Base-by-base conservation (phyloP, 1,140 invertebrate species). In the Brachionus calyciflorus region DNA sequence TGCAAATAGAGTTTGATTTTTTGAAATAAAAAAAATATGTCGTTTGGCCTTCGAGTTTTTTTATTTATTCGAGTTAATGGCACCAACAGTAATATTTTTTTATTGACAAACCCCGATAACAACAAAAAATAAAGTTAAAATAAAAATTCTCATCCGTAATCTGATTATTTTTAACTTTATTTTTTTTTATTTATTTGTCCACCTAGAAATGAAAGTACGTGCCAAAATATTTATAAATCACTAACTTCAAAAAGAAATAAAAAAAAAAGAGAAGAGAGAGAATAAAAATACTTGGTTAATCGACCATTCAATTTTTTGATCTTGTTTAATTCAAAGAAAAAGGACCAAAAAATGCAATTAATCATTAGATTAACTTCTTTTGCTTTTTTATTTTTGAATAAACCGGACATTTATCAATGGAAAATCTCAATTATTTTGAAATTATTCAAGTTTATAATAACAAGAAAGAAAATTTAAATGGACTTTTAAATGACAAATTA, bases 171-270 rank as follows among this genome's bases (percentile, higher is more conserved):
- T n/a, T n/a, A n/a, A n/a, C n/a, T n/a, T n/a, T n/a, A n/a, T n/a
- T n/a, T n/a, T n/a, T n/a, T n/a, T n/a, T n/a, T n/a, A n/a, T n/a
- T n/a, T n/a, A 19, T 33, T 37, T 6, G 37, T 12, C 37, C 55
- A 37, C 17, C 10, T 60, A 60, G 37, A 60, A 37, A 60, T 17
- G 37, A 60, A 60, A 37, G 28, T 60, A 60, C 55, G 55, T 60
- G 55, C 55, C 55, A 60, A 60, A n/a, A 60, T 60, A 60, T 60
- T 60, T 60, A 60, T 60, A 37, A 60, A 60, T 60, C 55, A 60
- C 55, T 28, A 28, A 28, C 53, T n/a, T n/a, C n/a, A n/a, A n/a
- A n/a, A n/a, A n/a, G n/a, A n/a, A n/a, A n/a, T n/a, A n/a, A n/a
- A n/a, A n/a, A n/a, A n/a, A n/a, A n/a, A n/a, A n/a, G n/a, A n/a